phyloP scores from a whole-genome alignment of 2,113 vertebrate genomes.

The Ptychochromis oligacanthus region DNA sequence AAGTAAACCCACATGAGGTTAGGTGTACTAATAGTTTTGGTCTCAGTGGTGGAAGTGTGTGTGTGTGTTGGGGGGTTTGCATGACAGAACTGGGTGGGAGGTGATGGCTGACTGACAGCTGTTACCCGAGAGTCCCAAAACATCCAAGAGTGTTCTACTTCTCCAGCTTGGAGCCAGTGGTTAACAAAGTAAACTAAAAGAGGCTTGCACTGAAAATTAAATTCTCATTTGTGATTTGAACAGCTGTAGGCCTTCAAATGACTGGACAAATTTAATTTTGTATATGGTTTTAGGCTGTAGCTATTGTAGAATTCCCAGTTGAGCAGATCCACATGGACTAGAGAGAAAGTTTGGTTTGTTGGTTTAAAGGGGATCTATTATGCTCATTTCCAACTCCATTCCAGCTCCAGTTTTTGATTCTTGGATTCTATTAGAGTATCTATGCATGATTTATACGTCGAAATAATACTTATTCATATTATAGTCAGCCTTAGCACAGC shows the following conservation, averaged over 20 bases:
- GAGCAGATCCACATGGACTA: background rate
- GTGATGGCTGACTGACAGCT: conserved; percentile 68
- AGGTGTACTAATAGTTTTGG: conserved; percentile 63
- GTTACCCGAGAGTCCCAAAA: conserved; percentile 43
- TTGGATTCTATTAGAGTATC: background rate
- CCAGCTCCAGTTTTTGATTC: background rate
- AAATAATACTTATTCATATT: background rate
- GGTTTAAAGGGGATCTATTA: background rate
- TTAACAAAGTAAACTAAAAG: conserved; percentile 28
- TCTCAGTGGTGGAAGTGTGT: conserved; percentile 49
- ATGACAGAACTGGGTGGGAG: conserved; percentile 73
- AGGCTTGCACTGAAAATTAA: conserved; percentile 20
- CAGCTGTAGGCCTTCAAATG: conserved; percentile 39
- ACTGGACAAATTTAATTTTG: conserved; percentile 30
- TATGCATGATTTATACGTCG: background rate
- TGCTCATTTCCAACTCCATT: too few species aligned
- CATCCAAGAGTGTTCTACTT: conserved; percentile 50
- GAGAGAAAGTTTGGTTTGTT: background rate
- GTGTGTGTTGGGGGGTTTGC: conserved; percentile 8
- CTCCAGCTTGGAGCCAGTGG: background rate
- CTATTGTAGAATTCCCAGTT: conserved; percentile 3
- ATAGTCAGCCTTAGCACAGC: background rate
- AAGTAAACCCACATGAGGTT: conserved; percentile 52
- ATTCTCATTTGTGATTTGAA: conserved; percentile 45
- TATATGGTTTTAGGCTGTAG: conserved; percentile 19